Evolutionary conservation across 92 coral and sea anemone genomes (phyloP).

Genomic region (Epizoanthus ramosus): DNA sequence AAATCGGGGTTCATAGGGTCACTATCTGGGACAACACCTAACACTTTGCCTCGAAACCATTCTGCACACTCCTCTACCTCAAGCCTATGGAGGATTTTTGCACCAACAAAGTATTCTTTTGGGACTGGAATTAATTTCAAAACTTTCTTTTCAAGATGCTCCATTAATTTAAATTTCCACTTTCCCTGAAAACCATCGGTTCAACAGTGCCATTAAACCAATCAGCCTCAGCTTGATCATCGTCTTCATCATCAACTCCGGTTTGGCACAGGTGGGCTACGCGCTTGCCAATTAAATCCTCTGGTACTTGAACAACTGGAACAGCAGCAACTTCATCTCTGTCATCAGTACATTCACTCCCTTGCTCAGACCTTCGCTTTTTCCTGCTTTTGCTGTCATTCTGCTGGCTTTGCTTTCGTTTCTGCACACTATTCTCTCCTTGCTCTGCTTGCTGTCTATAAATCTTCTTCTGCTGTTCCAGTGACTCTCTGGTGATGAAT

Average conservation of each 20-base stretch:
- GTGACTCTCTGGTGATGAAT: neutral
- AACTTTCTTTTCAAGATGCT: constrained; percentile 17
- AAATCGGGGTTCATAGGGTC: constrained; percentile 26
- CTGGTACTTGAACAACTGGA: too few relatives aligned
- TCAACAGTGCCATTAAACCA: constrained; percentile 11
- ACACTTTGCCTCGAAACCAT: constrained; percentile 33
- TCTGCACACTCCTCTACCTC: constrained; percentile 15
- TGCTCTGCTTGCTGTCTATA: neutral
- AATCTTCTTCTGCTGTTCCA: neutral
- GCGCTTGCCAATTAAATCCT: neutral
- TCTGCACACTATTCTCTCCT: neutral
- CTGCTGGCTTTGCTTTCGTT: neutral
- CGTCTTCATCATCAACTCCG: neutral
- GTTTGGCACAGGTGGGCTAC: neutral
- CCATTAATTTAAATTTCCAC: constrained; percentile 4
- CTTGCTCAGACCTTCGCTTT: too few relatives aligned
- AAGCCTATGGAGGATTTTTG: constrained; percentile 31
- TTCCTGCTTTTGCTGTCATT: too few relatives aligned
- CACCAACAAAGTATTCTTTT: constrained; percentile 36
- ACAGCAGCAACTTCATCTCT: too few relatives aligned
- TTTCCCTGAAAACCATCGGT: neutral
- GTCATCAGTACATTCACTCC: too few relatives aligned
- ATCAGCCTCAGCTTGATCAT: neutral
- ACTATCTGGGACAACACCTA: constrained; percentile 20
- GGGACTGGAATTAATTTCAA: constrained; percentile 24